Conservation (phyloP, 2,888 invertebrate genomes). For the Xanthorhoe designata region DNA sequence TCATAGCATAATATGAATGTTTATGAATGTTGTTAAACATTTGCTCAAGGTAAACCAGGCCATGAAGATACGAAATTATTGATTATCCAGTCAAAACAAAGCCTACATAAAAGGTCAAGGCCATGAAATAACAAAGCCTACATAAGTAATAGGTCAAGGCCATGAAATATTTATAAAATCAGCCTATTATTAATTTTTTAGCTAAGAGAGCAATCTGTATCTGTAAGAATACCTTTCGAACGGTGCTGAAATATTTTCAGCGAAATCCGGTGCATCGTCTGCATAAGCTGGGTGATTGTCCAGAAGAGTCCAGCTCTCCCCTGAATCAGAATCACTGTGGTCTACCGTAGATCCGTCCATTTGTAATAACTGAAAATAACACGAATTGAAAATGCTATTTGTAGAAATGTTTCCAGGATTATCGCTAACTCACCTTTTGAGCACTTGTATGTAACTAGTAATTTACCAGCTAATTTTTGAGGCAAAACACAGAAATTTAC, state of each 20-base stretch:
- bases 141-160: constrained; percentile 42
- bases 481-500: constrained; percentile 37
- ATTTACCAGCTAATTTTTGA: constrained; percentile 25
- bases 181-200: not conserved
- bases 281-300: constrained; percentile 62
- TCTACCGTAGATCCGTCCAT: constrained; percentile 74
- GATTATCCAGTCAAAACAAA: constrained; percentile 11
- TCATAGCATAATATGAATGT: not conserved
- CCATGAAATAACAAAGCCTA: constrained; percentile 20
- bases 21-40: not conserved
- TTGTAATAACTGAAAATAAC: constrained; percentile 43
- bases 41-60: not conserved
- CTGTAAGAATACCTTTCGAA: constrained; percentile 64
- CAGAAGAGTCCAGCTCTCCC: constrained; percentile 81
- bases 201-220: constrained; percentile 10
- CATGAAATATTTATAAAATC: constrained; percentile 20
- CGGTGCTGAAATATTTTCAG: constrained; percentile 48
- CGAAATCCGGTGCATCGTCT: constrained; percentile 60
- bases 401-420: not conserved
- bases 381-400: not conserved
- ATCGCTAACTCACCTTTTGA: constrained; percentile 20
- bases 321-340: constrained; percentile 82
- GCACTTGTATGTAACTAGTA: constrained; percentile 23
- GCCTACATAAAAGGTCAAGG: constrained; percentile 40
- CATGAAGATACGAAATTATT: constrained; percentile 8